Evolutionary conservation across 2,113 vertebrate species (phyloP), one percentile per base, ranked within the genome.

Genomic region (Syngnathus floridae): DNA sequence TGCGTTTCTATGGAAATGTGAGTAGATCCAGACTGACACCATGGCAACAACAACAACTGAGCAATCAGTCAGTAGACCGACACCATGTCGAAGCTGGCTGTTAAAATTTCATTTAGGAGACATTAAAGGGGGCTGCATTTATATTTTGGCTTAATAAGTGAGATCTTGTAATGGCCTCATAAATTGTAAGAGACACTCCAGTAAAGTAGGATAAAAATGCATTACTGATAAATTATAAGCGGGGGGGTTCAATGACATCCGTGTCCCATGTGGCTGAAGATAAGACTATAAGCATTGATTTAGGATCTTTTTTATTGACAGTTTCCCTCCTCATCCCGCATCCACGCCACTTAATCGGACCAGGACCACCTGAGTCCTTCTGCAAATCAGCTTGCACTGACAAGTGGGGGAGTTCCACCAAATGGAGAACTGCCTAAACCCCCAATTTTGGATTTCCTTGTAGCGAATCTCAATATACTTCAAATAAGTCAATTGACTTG

Each of bases 1-100:
- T 45, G 69, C 72, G 89, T 90, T 90, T 76, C 89, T 84, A 90
- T 90, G 86, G 85, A 66, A 67, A 89, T 84, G 36, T 68, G 74
- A 79, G 64, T 67, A 80, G 75, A 83, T 85, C 71, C 83, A 67
- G 40, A 45, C 73, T 79, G 84, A 13, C 46, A 35, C 75, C 81
- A 85, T 88, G 75, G 84, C 82, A 89, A 89, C 83, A 86, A 88
- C 75, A 79, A 71, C 58, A 56, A 43, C n/a, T 26, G 59, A 22
- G 59, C 59, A 4, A 26, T 41, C 38, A 26, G 59, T 43, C 38
- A 43, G 40, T 7, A 22, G 12, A 61, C 2, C 7, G 58, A 43
- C 48, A 43, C 61, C 70, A 64, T 72, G 22, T 40, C 57, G 16
- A 76, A 31, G 70, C 57, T 67, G 51, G 26, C 35, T 35, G 26